Evolutionary conservation across 2,113 vertebrate genomes (phyloP), one percentile per base, ranked within the genome.

Genomic region (Anguilla japonica): DNA sequence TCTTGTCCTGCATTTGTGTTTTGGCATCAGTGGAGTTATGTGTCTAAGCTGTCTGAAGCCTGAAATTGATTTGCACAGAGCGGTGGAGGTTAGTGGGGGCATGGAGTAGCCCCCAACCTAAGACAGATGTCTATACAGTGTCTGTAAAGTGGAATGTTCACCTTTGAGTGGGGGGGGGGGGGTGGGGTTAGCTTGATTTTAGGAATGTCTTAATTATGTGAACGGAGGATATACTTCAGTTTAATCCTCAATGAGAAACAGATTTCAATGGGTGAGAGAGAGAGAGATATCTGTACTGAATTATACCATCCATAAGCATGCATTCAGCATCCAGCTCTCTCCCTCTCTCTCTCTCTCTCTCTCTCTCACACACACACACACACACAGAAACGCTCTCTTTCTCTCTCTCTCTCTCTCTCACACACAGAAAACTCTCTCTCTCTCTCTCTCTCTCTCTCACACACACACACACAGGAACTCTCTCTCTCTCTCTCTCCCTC

Each of bases 171-270:
- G 71, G 87, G 41, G 87, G 85, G 84, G 56, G 82, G 57, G 50
- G 56, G 83, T 83, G 89, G 85, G 84, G 86, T 83, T 84, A 82
- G 83, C 60, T 67, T 84, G 88, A 85, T 85, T 88, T 81, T 53
- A 82, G 86, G 87, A 56, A 85, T 89, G 91, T 82, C 89, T 91
- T 92, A 89, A 87, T 94, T 91, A 93, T 87, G 80, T 88, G 84
- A 90, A 1, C 8, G 1, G 81, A 86, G 84, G 82, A 87, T 53
- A 89, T 39, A 82, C n/a, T 90, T 90, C 18, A 56, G 88, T 86
- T 89, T 90, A 89, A 92, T 92, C 89, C 85, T 63, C 93, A 93
- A 94, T 93, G 91, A 92, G 92, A 92, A 94, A 88, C 94, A 94
- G 93, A 81, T 88, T 90, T 15, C 83, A 93, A 89, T 86, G 89